Percentiles rank a stretch among this genome's conserved stretches.
phyloP scores from a whole-genome alignment of 1,140 invertebrate species.

The Zaprionus tsacasi region DNA sequence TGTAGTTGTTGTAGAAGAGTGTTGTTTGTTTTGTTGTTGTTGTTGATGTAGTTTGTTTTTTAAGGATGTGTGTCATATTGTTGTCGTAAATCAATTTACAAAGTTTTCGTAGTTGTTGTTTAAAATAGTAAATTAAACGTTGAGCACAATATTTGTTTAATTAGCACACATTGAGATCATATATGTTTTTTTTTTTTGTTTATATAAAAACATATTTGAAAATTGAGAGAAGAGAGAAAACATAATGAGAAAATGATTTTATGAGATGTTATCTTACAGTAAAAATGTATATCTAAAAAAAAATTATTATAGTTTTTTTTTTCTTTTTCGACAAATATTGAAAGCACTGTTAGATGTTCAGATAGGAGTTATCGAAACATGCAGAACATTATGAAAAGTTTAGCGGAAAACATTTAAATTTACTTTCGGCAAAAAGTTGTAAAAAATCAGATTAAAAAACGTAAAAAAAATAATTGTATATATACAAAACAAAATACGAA shows the following conservation, averaged over 20 bases:
- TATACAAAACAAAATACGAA: constrained; percentile 53
- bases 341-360: constrained; percentile 45
- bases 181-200: constrained; percentile 46
- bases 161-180: constrained; percentile 78
- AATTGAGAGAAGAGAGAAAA: constrained; percentile 70
- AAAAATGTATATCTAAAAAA: constrained; percentile 43
- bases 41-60: constrained; percentile 59
- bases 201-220: constrained; percentile 55
- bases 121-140: constrained; percentile 50
- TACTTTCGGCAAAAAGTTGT: constrained; percentile 17
- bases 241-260: constrained; percentile 79
- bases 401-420: constrained; percentile 62
- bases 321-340: constrained; percentile 24
- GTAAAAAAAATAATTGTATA: constrained; percentile 27
- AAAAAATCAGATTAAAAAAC: constrained; percentile 18
- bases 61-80: constrained; percentile 67
- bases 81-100: constrained; percentile 73
- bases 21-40: constrained; percentile 68
- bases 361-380: constrained; percentile 71
- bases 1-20: constrained; percentile 47
- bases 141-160: constrained; percentile 58
- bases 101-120: constrained; percentile 66
- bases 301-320: background rate
- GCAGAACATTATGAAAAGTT: constrained; percentile 57
- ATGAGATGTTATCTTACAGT: constrained; percentile 78